Evolutionary conservation across 1,140 invertebrate species (phyloP), one percentile per base, ranked within the genome.

Genomic region (Drosophila auraria): DNA sequence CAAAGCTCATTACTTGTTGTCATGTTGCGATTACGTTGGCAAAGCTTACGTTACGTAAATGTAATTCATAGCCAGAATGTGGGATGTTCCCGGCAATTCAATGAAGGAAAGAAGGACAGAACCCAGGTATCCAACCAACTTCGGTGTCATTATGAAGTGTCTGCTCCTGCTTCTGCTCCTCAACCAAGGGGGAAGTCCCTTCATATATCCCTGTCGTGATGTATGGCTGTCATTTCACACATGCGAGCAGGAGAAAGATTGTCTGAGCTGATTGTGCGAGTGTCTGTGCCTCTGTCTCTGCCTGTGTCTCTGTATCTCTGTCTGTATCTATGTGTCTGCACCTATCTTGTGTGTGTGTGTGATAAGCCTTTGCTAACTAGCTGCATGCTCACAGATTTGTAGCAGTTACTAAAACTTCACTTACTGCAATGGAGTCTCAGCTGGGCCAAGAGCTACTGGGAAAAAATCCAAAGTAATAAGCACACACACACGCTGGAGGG

Each of bases 1-100:
- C 45, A 74, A 68, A 61, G 73, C 81, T 87, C 77, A 87, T 87
- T 87, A 87, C 76, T 80, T 83, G 80, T 87, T 82, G 62, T 82
- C 83, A 68, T 82, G 65, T 82, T 79, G 70, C 74, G 82, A 86
- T 87, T 87, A 87, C 63, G 81, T 79, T 78, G 56, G 65, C 51
- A 74, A 54, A 78, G 71, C 62, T 82, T 82, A 71, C 79, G 71
- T 87, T 78, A 84, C 78, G 83, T 81, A 89, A 89, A 76, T 74
- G 72, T 80, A 77, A 86, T 82, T 78, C 75, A 75, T 78, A 68
- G 80, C 62, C 54, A 47, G 58, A 60, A 56, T 62, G 64, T 75
- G 51, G 64, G 71, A 25, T 58, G 62, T 65, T 40, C 12, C 11
- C 63, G 38, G 12, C 14, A 61, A 61, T 53, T 53, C 59, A 61